phyloP scores from a whole-genome alignment of 2,113 vertebrate genomes.

The Poeciliopsis turrubarensis region DNA sequence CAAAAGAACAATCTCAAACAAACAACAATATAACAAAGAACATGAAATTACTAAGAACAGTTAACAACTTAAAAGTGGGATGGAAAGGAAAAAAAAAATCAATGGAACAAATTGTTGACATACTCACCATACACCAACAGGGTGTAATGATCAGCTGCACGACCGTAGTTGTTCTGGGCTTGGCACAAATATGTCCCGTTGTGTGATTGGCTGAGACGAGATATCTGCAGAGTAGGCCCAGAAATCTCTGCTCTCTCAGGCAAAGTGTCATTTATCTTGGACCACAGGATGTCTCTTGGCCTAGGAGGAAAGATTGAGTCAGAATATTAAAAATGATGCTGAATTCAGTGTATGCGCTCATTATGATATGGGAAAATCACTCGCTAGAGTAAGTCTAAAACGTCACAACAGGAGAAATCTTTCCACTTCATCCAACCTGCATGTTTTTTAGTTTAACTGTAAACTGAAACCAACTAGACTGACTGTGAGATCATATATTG shows the following conservation, averaged over 20 bases:
- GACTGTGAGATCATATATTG: too few relatives aligned
- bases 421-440: not conserved
- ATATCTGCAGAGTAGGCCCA: conserved; percentile 84
- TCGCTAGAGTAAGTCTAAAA: not conserved
- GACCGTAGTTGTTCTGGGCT: conserved; percentile 89
- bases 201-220: conserved; percentile 86
- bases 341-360: not conserved
- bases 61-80: conserved; percentile 2
- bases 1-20: conserved; percentile 15
- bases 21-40: conserved; percentile 20
- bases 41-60: conserved; percentile 18
- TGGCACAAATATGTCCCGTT: conserved; percentile 92
- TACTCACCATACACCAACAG: conserved; percentile 90
- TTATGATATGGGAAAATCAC: not conserved
- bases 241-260: conserved; percentile 86
- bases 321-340: not conserved
- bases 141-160: conserved; percentile 89
- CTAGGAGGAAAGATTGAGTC: conserved; percentile 62
- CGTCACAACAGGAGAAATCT: not conserved
- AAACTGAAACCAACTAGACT: too few relatives aligned
- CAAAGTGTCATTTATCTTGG: conserved; percentile 87
- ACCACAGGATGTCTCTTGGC: conserved; percentile 87
- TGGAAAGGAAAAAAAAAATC: conserved; percentile 18
- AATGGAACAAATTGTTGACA: not conserved
- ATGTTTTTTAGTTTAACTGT: too few relatives aligned